These are phyloP conservation scores for Delphinapterus leucas DNA, from an alignment of 2,113 vertebrate genomes.

Conservation along the genomic window DNA sequence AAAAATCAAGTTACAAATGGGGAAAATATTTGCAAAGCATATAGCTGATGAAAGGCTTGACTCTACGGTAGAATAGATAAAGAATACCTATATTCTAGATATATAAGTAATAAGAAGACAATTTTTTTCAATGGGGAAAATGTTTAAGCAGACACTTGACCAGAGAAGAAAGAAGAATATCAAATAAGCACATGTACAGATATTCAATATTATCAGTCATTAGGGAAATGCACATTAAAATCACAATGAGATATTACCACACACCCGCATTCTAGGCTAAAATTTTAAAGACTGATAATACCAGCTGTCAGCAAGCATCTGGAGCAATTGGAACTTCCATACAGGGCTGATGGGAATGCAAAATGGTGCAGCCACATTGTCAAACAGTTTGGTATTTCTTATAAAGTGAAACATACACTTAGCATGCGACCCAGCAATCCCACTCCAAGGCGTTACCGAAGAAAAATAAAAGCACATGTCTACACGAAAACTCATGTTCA, in stretches of 20 bases:
- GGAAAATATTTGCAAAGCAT: not conserved
- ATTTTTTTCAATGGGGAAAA: not conserved
- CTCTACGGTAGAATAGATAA: not conserved
- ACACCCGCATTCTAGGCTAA: not conserved
- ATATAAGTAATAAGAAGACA: not conserved
- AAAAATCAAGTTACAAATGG: not conserved
- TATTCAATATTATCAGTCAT: not conserved
- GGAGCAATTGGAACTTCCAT: not conserved
- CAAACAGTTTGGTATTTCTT: not conserved
- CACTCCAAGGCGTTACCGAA: not conserved
- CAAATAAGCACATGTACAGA: not conserved
- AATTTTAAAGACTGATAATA: not conserved
- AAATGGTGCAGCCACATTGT: not conserved
- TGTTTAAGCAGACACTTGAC: not conserved
- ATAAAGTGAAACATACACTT: not conserved
- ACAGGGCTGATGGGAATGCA: fast-evolving
- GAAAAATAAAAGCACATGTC: not conserved
- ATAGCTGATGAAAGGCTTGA: not conserved
- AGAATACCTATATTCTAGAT: not conserved
- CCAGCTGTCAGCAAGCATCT: not conserved
- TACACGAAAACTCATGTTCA: not conserved
- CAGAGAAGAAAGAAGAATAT: not conserved
- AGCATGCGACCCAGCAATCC: not conserved
- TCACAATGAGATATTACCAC: not conserved
- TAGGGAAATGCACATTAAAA: not conserved